Evolutionary conservation across 2,113 vertebrate species (phyloP), one percentile per base, ranked within the genome.

Genomic region (Tylochromis polylepis): DNA sequence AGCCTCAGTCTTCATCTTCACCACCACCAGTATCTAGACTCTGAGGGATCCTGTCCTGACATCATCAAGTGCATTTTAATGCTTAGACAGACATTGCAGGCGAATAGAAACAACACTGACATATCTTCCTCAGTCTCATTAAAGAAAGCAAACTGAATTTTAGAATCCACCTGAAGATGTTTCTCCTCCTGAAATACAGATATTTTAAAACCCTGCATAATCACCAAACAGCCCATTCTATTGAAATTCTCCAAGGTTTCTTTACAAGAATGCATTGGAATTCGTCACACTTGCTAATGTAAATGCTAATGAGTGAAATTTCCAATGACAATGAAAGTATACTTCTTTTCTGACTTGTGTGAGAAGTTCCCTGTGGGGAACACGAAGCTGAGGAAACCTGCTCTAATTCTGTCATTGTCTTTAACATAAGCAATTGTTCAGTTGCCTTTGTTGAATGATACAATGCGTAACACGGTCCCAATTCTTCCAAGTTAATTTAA

Each of bases 401-500:
- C 95, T 96, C 96, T 94, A 95, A 95, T 96, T 96, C 96, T 96
- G 96, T 96, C 96, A 96, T 90, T 94, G 95, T 95, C 95, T 96
- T 95, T 95, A 94, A 95, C 93, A 94, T 91, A 93, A 96, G 92
- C 88, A 83, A 93, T 89, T 93, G 93, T 95, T 96, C 94, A 89
- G 67, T 86, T 31, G 92, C 93, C 93, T 96, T 96, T 96, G 95
- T 95, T 94, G 94, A 95, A 90, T 86, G 92, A 93, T 92, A 91
- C 90, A 59, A 81, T 46, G 89, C 59, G 93, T 85, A 90, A 83
- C 90, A 79, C 83, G 84, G 93, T 94, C 93, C 91, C 94, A 91
- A 78, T 89, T 95, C 90, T 85, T 90, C 90, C 81, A 81, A 51
- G 85, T 95, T 90, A 84, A 60, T 60, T 5, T 31, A 62, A 38